Conservation (phyloP, 2,888 invertebrate species). For the Shargacucullia verbasci region DNA sequence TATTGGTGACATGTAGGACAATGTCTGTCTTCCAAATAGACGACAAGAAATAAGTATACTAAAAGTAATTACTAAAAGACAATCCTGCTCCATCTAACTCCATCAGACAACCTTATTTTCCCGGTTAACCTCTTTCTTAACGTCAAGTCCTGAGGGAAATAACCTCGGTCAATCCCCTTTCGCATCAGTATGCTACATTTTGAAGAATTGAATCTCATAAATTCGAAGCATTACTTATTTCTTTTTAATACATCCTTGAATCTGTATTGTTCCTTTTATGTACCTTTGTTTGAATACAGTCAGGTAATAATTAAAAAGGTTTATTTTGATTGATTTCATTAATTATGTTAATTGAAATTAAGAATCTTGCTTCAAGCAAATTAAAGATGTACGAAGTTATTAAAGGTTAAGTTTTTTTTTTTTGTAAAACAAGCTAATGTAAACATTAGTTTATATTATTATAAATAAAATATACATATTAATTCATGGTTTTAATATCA, state of each 20-base stretch:
- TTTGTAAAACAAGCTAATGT: too few species aligned
- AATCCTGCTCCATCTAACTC: conserved; percentile 30
- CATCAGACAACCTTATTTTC: conserved; percentile 54
- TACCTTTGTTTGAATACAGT: conserved; percentile 2
- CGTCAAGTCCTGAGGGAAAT: conserved; percentile 70
- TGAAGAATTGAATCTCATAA: conserved; percentile 58
- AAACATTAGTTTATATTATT: too few species aligned
- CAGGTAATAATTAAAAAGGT: conserved; percentile 6
- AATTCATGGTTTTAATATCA: too few species aligned
- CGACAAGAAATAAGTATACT: conserved; percentile 10
- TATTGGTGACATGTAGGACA: conserved; percentile 27
- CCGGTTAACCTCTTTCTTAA: conserved; percentile 55
- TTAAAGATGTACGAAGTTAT: too few species aligned
- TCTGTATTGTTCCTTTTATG: conserved; percentile 20
- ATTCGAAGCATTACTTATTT: conserved; percentile 36
- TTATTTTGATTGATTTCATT: conserved; percentile 3
- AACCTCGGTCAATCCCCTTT: conserved; percentile 72
- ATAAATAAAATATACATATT: too few species aligned
- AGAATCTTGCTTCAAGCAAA: too few species aligned
- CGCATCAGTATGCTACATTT: conserved; percentile 63
- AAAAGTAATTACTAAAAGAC: conserved; percentile 12
- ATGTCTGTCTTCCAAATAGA: conserved; percentile 26
- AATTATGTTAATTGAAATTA: background rate
- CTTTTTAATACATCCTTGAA: conserved; percentile 28
- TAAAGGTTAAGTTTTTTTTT: too few species aligned